Evolutionary conservation across 2,113 vertebrate genomes (phyloP).

Genomic region (Chaenogobius annularis): DNA sequence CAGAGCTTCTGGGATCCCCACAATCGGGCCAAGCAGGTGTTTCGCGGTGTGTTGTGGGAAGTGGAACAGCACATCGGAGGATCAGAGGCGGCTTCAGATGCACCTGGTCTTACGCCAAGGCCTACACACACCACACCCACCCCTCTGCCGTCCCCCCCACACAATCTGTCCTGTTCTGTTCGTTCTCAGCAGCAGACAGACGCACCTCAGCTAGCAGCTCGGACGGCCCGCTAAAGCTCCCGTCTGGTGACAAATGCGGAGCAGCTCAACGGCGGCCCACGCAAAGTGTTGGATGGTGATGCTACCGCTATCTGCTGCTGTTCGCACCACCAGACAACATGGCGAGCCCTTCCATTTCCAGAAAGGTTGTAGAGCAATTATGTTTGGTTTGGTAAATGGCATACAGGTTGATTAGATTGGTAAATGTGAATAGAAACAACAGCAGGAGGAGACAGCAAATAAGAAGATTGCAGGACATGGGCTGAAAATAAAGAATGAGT

Average conservation of each 20-base stretch:
- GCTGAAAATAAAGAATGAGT: no score
- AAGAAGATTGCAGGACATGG: background rate
- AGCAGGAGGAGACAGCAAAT: background rate
- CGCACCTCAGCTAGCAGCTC: slow-evolving; percentile 64
- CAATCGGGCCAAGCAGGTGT: slow-evolving; percentile 70
- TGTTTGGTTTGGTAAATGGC: background rate
- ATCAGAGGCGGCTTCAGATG: slow-evolving; percentile 71
- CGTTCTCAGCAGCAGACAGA: slow-evolving; percentile 69
- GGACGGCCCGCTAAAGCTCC: slow-evolving; percentile 63
- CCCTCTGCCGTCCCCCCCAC: slow-evolving; percentile 44
- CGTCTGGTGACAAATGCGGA: slow-evolving; percentile 71
- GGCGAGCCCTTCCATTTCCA: slow-evolving; percentile 33
- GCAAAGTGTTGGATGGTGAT: slow-evolving; percentile 64
- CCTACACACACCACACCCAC: slow-evolving; percentile 45
- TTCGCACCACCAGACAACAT: slow-evolving; percentile 60
- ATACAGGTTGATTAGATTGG: background rate
- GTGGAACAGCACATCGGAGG: slow-evolving; percentile 62
- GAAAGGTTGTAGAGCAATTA: slow-evolving; percentile 4
- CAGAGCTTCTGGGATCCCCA: slow-evolving; percentile 41
- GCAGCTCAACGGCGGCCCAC: slow-evolving; percentile 68
- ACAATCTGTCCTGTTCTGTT: slow-evolving; percentile 77
- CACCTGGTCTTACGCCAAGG: slow-evolving; percentile 67
- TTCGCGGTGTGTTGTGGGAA: slow-evolving; percentile 59
- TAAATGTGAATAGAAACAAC: background rate
- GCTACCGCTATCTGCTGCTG: slow-evolving; percentile 55